Base-by-base conservation (phyloP, 2,888 invertebrate genomes). In the Microplitis manilae region DNA sequence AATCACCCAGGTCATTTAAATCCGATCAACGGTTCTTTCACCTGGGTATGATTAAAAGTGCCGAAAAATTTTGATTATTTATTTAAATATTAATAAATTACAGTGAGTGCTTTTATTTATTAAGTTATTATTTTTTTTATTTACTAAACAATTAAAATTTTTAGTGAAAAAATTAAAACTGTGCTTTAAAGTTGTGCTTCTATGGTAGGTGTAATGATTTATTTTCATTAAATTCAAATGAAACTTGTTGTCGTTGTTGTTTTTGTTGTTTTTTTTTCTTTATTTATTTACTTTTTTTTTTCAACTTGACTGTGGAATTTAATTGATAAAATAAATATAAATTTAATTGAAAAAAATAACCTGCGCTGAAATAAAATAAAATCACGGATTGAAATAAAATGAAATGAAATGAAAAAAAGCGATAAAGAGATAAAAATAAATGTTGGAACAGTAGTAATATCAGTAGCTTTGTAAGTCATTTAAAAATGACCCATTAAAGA, bases 1-100 rank as follows among this genome's bases (percentile, higher is more conserved):
- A 40, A 41, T 65, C 73, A 70, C 60, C 75, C 20, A 62, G 20
- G 15, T 62, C 20, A 20, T 62, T 62, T 62, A 62, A 62, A 62
- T 17, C 62, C 9, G 50, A 50, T 62, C 62, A 20, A 15, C n/a
- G 17, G 62, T 62, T 62, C 62, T 62, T 62, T 62, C 17, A 17
- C 15, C 50, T 62, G 62, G 20, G 20, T n/a, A 70, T 70, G 30
- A 70, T 30, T 50, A 13, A 70, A 5, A 30, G 60, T 70, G 60
- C 13, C 50, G 50, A 50, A 13, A 50, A 50, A 13, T 50, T 50
- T 50, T 50, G 5, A 8, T 41, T 41, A 41, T 41, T 41, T 41
- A 30, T 30, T 30, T 30, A 30, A 30, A 30, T 30, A 0, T 30
- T 30, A 30, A 30, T 30, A 30, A 30, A 30, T 30, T 30, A 30